phyloP scores from a whole-genome alignment of 2,888 invertebrate species.

The Cheilosia pagana region DNA sequence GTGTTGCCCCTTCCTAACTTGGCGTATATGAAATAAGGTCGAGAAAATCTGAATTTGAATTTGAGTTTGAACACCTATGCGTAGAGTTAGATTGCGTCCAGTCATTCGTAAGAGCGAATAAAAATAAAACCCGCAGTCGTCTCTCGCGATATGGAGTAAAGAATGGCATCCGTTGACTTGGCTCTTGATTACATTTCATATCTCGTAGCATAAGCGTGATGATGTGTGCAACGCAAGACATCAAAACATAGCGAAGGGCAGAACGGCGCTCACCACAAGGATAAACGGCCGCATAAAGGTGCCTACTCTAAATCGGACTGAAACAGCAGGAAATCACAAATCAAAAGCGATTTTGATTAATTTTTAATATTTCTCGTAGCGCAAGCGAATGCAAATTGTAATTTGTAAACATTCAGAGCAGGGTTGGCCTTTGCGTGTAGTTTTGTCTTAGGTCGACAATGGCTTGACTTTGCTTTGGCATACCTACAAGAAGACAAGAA shows the following conservation, averaged over 20 bases:
- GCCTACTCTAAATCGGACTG: constrained; percentile 40
- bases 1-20: constrained; percentile 1
- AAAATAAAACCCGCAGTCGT: not conserved
- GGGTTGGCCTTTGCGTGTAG: not conserved
- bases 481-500: not conserved
- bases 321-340: constrained; percentile 82
- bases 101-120: not conserved
- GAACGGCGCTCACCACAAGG: constrained; percentile 2
- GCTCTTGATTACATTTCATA: constrained; percentile 70
- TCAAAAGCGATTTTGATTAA: constrained; percentile 81
- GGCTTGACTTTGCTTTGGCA: not conserved
- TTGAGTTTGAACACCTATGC: constrained; percentile 27
- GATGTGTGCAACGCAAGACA: constrained; percentile 56
- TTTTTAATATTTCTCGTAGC: constrained; percentile 78
- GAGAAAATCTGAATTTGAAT: constrained; percentile 7
- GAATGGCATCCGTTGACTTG: constrained; percentile 71
- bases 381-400: constrained; percentile 65
- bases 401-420: constrained; percentile 43
- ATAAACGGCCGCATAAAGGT: constrained; percentile 1
- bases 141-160: constrained; percentile 33
- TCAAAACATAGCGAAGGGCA: constrained; percentile 54
- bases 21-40: constrained; percentile 5
- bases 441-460: constrained; percentile 25
- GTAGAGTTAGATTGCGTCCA: not conserved
- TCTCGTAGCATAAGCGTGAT: constrained; percentile 43